Percentiles rank a stretch among this genome's conserved stretches.
These are phyloP conservation scores for Pterocles burchelli DNA, from an alignment of 2,113 vertebrate species.

Conservation along the genomic window DNA sequence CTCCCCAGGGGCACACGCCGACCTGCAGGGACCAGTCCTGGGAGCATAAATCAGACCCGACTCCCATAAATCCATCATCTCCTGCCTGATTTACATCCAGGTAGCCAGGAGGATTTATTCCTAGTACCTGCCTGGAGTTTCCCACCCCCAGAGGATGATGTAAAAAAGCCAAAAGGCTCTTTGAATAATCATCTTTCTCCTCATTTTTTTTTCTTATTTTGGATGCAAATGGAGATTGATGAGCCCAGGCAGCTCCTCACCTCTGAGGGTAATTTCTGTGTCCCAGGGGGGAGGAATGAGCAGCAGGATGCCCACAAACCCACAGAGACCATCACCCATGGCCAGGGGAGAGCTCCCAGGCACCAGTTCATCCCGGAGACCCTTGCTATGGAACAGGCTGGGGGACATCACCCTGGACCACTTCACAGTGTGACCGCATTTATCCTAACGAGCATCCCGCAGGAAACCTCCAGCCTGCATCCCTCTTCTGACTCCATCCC, in stretches of 20 bases:
- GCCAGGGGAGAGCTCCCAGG: background rate
- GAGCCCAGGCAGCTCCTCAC: background rate
- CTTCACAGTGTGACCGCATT: fast-evolving
- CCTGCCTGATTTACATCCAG: background rate
- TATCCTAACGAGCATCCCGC: background rate
- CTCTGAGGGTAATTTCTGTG: background rate
- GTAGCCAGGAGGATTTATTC: background rate
- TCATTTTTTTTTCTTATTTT: background rate
- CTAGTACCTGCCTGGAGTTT: background rate
- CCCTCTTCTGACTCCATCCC: background rate
- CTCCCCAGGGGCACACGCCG: fast-evolving
- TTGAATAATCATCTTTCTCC: conserved; percentile 14
- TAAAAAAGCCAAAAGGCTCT: background rate
- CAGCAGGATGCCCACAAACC: background rate
- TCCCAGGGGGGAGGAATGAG: fast-evolving
- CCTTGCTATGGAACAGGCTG: background rate
- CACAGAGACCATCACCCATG: background rate
- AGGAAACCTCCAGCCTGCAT: background rate
- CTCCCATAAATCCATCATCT: background rate
- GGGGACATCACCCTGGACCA: background rate
- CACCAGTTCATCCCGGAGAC: fast-evolving
- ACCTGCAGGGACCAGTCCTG: background rate
- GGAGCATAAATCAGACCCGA: background rate
- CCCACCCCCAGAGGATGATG: background rate
- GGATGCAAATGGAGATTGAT: conserved; percentile 26